These are phyloP conservation scores for Drosophila yakuba DNA, from an alignment of 1,140 invertebrate species.

Conservation along the genomic window DNA sequence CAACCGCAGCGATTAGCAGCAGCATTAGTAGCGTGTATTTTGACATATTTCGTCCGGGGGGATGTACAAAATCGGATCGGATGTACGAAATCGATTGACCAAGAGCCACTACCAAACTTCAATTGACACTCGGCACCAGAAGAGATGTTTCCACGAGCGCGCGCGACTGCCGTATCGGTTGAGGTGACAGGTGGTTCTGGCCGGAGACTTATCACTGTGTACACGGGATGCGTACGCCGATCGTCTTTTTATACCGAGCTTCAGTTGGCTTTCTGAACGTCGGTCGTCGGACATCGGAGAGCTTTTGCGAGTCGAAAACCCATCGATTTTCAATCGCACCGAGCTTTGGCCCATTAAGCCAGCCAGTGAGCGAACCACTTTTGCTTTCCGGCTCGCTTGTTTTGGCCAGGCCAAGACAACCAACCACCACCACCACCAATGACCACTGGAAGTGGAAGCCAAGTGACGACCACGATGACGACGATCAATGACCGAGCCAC, in stretches of 20 bases:
- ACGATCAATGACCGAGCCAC: slow-evolving; percentile 24
- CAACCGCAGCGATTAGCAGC: slow-evolving; percentile 69
- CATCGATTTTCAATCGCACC: slow-evolving; percentile 14
- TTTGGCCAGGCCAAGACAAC: slow-evolving; percentile 29
- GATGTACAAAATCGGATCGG: slow-evolving; percentile 29
- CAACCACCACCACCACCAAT: not conserved
- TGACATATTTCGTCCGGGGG: slow-evolving; percentile 46
- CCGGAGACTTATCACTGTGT: slow-evolving; percentile 73
- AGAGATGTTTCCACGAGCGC: slow-evolving; percentile 3
- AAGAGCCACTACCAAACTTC: slow-evolving; percentile 6
- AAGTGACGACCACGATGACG: not conserved
- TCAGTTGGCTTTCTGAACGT: slow-evolving; percentile 14
- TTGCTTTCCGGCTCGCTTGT: slow-evolving; percentile 45
- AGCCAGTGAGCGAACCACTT: slow-evolving; percentile 27
- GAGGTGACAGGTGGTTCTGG: slow-evolving; percentile 41
- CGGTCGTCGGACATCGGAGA: slow-evolving; percentile 21
- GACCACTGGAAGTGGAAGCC: not conserved
- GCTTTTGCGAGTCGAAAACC: slow-evolving; percentile 29
- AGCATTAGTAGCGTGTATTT: slow-evolving; percentile 53
- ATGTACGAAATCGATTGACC: slow-evolving; percentile 22
- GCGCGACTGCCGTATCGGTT: slow-evolving; percentile 13
- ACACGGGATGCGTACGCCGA: slow-evolving; percentile 65
- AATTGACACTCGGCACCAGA: slow-evolving; percentile 7
- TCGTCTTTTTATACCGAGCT: slow-evolving; percentile 70
- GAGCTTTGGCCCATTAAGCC: slow-evolving; percentile 55